Conservation (phyloP, 2,888 invertebrate species). For the Xestoiulus laeticollis region DNA sequence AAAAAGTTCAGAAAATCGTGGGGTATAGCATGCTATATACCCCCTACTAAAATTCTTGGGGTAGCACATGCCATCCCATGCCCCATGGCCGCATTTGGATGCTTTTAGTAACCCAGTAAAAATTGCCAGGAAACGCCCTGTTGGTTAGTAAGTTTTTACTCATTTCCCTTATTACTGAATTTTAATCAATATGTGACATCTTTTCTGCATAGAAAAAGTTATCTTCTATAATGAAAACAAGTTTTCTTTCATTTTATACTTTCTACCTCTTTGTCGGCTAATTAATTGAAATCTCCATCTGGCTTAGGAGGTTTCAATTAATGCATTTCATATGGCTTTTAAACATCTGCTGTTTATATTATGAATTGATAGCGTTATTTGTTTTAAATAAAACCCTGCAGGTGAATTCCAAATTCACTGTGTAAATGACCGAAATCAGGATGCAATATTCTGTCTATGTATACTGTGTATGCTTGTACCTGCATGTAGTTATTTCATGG, state of each 20-base stretch:
- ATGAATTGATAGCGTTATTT: not conserved
- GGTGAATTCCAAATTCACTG: not conserved
- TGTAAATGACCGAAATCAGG: constrained; percentile 7
- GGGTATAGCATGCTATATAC: too few species aligned
- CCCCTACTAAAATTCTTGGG: too few species aligned
- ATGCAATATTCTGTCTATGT: not conserved
- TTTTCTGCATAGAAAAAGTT: not conserved
- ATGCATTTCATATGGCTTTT: not conserved
- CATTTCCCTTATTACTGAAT: not conserved
- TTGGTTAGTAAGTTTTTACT: not conserved
- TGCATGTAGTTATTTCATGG: not conserved
- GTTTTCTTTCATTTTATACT: not conserved
- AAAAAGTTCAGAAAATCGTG: too few species aligned
- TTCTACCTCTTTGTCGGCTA: constrained; percentile 1
- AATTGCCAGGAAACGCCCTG: not conserved
- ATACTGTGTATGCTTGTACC: not conserved
- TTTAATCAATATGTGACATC: constrained; percentile 24
- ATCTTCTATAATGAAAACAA: not conserved
- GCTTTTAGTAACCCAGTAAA: not conserved
- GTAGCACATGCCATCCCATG: too few species aligned
- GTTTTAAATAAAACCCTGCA: not conserved
- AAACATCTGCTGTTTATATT: not conserved
- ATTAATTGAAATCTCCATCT: constrained; percentile 17
- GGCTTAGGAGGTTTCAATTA: not conserved
- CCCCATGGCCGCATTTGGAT: not conserved